A percentile compares a stretch with the other conserved stretches of the same genome.
Evolutionary conservation across 2,888 invertebrate genomes (phyloP).

Genomic region (Thysanoteuthis rhombus): DNA sequence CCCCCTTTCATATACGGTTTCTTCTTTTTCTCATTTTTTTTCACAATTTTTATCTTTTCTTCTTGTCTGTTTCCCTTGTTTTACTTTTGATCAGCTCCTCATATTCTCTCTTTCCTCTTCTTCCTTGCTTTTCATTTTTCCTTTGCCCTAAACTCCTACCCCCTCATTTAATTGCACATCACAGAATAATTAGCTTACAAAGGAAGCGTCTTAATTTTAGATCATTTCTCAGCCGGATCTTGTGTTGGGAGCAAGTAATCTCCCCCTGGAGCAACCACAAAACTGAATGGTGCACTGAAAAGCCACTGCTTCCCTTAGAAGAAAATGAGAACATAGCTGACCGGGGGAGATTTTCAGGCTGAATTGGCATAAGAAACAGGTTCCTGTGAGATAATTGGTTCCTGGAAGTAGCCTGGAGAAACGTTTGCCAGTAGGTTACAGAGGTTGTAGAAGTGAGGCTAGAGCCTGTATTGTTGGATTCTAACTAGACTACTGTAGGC

Average conservation of each 20-base stretch:
- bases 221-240: neutral
- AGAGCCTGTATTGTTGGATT: neutral
- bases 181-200: constrained; percentile 12
- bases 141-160: neutral
- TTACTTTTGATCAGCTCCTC: neutral
- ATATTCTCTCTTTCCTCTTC: neutral
- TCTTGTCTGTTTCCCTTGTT: neutral
- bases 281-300: neutral
- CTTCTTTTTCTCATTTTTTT: neutral
- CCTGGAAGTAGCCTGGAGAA: neutral
- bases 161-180: neutral
- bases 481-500: neutral
- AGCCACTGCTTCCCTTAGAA: neutral
- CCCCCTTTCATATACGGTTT: neutral
- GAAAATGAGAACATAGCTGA: neutral
- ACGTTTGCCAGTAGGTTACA: neutral
- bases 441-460: neutral
- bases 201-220: neutral
- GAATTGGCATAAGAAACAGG: constrained; percentile 12
- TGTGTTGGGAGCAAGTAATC: neutral
- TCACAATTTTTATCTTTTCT: neutral
- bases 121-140: neutral
- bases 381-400: constrained; percentile 12
- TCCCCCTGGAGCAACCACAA: neutral
- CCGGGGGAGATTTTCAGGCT: neutral